Conservation (phyloP, 2,888 invertebrate genomes). For the Scaptomyza parva region DNA sequence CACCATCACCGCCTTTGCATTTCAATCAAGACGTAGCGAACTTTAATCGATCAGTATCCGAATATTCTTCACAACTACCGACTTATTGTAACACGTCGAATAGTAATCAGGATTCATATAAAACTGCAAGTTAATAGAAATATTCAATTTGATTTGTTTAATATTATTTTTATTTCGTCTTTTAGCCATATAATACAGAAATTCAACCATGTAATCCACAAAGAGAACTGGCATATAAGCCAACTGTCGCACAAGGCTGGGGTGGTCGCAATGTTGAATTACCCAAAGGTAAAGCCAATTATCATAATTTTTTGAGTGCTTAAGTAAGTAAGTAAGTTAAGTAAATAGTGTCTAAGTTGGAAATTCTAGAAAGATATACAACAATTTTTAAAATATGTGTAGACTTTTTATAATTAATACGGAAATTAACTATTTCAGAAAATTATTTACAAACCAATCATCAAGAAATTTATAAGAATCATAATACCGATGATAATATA, state of each 20-base stretch:
- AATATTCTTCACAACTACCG: background rate
- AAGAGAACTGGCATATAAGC: slow-evolving; percentile 84
- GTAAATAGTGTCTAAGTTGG: too few relatives aligned
- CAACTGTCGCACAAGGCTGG: slow-evolving; percentile 84
- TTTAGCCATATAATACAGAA: slow-evolving; percentile 18
- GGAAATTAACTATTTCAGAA: slow-evolving; percentile 51
- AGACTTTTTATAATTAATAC: too few relatives aligned
- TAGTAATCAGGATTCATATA: slow-evolving; percentile 18
- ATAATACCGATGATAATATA: slow-evolving; percentile 6
- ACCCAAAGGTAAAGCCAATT: slow-evolving; percentile 79
- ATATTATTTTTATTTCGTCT: background rate
- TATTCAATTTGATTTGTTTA: background rate
- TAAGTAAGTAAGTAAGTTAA: too few relatives aligned
- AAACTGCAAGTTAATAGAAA: slow-evolving; percentile 27
- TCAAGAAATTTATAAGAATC: slow-evolving; percentile 7
- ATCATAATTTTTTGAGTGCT: too few relatives aligned
- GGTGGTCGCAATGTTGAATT: slow-evolving; percentile 82
- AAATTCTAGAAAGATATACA: too few relatives aligned
- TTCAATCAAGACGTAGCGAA: slow-evolving; percentile 34
- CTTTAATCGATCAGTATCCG: background rate
- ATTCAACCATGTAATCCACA: slow-evolving; percentile 62
- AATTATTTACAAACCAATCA: slow-evolving; percentile 18
- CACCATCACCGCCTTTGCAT: slow-evolving; percentile 24
- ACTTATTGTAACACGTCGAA: background rate
- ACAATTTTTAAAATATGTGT: too few relatives aligned